These are phyloP conservation scores for Latrodectus geometricus DNA, from an alignment of 1,140 invertebrate species.

Conservation along the genomic window DNA sequence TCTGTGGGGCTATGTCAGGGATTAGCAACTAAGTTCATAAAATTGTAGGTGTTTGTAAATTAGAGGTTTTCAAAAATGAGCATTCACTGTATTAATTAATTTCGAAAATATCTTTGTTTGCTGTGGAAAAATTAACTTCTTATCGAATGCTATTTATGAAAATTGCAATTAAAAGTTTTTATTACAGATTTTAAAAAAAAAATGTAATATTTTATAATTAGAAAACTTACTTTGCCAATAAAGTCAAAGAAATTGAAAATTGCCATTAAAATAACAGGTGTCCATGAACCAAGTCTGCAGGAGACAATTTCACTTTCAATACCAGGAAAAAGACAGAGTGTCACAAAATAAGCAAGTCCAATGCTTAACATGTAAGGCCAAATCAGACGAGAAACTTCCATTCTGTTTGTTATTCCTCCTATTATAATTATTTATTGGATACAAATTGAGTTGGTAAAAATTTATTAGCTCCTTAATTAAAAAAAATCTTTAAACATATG, in stretches of 20 bases:
- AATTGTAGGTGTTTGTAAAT: too few species aligned
- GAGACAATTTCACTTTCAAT: constrained; percentile 89
- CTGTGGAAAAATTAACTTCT: too few species aligned
- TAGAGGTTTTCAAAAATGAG: too few species aligned
- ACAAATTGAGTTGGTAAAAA: background rate
- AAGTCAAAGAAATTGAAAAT: constrained; percentile 88
- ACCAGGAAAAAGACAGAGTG: constrained; percentile 87
- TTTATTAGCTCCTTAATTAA: background rate
- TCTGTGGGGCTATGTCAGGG: too few species aligned
- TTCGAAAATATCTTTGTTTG: too few species aligned
- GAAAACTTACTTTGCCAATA: constrained; percentile 79
- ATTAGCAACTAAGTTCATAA: too few species aligned
- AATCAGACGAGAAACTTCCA: constrained; percentile 82
- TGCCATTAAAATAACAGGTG: constrained; percentile 91
- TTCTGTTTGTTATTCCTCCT: constrained; percentile 78
- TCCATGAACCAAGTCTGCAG: constrained; percentile 85
- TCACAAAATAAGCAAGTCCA: constrained; percentile 86
- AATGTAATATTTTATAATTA: too few species aligned
- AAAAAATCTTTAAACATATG: too few species aligned
- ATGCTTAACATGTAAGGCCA: constrained; percentile 92
- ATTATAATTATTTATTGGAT: constrained; percentile 63
- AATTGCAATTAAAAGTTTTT: too few species aligned
- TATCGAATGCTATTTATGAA: too few species aligned
- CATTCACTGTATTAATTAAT: too few species aligned
- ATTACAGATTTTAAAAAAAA: too few species aligned